Evolutionary conservation across 2,888 invertebrate genomes (phyloP).

Genomic region (Xestia xanthographa): DNA sequence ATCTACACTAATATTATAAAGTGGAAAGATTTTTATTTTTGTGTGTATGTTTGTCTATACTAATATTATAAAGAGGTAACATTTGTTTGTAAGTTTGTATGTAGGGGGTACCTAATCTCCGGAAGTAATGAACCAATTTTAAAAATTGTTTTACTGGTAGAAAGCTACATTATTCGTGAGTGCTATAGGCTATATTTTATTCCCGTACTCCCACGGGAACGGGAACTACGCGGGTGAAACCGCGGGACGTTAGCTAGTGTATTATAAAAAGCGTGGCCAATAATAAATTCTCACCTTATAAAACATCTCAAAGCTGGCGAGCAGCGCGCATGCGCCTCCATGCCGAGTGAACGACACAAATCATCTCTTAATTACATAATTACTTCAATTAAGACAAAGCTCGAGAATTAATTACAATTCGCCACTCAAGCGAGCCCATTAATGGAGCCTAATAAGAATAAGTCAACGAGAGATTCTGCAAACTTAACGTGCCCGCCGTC

Average conservation of each 20-base stretch:
- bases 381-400: conserved; percentile 70
- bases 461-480: conserved; percentile 76
- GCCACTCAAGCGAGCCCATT: conserved; percentile 64
- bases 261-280: conserved; percentile 19
- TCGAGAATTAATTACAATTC: conserved; percentile 71
- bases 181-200: too few species aligned
- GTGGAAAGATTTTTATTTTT: too few species aligned
- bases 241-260: neutral
- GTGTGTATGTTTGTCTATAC: too few species aligned
- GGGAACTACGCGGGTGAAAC: too few species aligned
- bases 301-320: conserved; percentile 23
- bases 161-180: too few species aligned
- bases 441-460: conserved; percentile 73
- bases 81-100: too few species aligned
- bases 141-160: too few species aligned
- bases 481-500: conserved; percentile 65
- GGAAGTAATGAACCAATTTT: too few species aligned
- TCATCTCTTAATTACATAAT: conserved; percentile 77
- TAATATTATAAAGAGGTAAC: too few species aligned
- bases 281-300: conserved; percentile 45
- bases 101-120: too few species aligned
- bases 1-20: too few species aligned
- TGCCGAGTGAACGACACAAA: conserved; percentile 63
- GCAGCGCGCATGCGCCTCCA: conserved; percentile 42
- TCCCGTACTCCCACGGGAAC: too few species aligned